phyloP scores from a whole-genome alignment of 2,113 vertebrate genomes.

The Pionites leucogaster region DNA sequence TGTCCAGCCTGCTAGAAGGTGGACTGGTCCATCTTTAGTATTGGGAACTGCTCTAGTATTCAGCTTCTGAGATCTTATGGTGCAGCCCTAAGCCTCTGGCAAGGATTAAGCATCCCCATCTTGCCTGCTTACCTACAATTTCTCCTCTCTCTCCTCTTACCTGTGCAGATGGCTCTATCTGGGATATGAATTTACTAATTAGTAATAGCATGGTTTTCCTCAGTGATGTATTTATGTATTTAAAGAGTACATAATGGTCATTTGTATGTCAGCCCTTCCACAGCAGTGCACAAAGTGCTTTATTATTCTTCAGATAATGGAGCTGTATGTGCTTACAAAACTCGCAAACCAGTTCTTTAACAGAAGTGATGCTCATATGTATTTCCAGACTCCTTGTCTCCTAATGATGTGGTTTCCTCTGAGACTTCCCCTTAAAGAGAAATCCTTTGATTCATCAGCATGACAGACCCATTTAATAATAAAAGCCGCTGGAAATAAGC shows the following conservation, averaged over 20 bases:
- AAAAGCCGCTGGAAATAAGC: constrained; percentile 8
- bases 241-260: background rate
- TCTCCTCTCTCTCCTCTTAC: background rate
- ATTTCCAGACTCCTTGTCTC: background rate
- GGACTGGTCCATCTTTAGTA: background rate
- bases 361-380: background rate
- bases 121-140: background rate
- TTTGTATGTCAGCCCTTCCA: background rate
- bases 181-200: background rate
- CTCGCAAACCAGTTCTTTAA: background rate
- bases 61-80: background rate
- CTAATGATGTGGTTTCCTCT: background rate
- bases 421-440: background rate
- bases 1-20: background rate
- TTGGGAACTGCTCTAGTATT: background rate
- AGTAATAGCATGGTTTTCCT: background rate
- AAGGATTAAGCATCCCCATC: background rate
- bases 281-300: background rate
- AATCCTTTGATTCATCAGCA: background rate
- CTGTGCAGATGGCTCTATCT: background rate
- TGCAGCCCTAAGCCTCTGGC: background rate
- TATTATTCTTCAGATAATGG: background rate
- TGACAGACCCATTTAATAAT: constrained; percentile 12
- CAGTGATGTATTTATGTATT: background rate
- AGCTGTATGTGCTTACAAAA: background rate